Conservation (phyloP, 2,797 vertebrate genomes). For the Phalloptychus januarius region DNA sequence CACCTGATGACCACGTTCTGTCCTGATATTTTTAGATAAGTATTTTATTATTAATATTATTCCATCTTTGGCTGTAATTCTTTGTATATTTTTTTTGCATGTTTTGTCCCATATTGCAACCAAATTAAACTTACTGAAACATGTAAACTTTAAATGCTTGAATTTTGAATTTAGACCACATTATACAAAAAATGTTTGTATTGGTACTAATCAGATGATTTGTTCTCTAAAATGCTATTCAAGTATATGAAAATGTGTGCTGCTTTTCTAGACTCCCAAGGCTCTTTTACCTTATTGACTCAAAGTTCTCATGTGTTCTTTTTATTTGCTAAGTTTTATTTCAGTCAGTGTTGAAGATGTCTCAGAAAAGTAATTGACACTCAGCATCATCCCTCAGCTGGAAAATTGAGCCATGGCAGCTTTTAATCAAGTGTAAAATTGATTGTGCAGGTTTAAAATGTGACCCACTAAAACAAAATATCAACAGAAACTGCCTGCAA, state of each 20-base stretch:
- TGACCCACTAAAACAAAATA: neutral
- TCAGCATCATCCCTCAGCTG: neutral
- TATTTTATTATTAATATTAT: neutral
- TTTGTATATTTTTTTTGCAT: neutral
- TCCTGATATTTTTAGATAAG: neutral
- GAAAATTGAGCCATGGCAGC: neutral
- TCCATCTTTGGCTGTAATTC: neutral
- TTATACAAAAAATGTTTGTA: neutral
- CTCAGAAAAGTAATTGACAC: neutral
- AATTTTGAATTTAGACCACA: neutral
- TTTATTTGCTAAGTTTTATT: neutral
- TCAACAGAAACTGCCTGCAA: neutral
- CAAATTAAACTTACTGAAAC: neutral
- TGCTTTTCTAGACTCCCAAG: neutral
- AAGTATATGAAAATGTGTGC: neutral
- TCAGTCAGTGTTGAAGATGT: neutral
- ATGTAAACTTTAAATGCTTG: neutral
- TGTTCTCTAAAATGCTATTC: neutral
- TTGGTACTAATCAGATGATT: neutral
- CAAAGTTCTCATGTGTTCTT: neutral
- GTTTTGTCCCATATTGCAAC: neutral
- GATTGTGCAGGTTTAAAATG: neutral
- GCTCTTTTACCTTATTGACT: neutral
- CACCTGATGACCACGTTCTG: neutral
- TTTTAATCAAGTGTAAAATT: neutral